Conservation (phyloP, 2,113 vertebrate genomes). For the Lepisosteus oculatus region DNA sequence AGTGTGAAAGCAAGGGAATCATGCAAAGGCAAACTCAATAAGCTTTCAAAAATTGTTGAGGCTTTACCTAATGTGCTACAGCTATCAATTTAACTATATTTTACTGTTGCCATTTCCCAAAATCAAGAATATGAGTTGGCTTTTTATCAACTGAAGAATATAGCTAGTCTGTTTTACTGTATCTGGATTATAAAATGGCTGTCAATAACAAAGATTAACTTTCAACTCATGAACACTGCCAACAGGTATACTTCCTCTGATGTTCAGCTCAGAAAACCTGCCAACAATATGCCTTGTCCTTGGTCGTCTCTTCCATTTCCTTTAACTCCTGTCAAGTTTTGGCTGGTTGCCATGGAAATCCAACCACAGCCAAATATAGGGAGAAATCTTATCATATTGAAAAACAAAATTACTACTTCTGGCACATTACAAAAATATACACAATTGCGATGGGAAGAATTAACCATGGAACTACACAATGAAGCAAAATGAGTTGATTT, state of each 20-base stretch:
- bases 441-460: background rate
- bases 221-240: slow-evolving; percentile 58
- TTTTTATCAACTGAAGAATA: slow-evolving; percentile 52
- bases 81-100: no score
- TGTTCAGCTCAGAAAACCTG: slow-evolving; percentile 64
- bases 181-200: slow-evolving; percentile 71
- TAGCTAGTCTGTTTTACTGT: slow-evolving; percentile 62
- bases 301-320: slow-evolving; percentile 52
- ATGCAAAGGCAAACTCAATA: no score
- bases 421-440: background rate
- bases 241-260: slow-evolving; percentile 71
- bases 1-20: no score
- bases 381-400: slow-evolving; percentile 32
- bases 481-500: no score
- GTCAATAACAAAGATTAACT: slow-evolving; percentile 58
- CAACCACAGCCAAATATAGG: slow-evolving; percentile 33
- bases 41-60: no score
- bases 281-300: slow-evolving; percentile 76
- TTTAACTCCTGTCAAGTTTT: slow-evolving; percentile 42
- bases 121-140: no score
- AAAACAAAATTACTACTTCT: slow-evolving; percentile 22
- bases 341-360: slow-evolving; percentile 37
- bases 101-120: no score
- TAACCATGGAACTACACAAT: no score
- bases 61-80: no score